Conservation (phyloP, 2,888 invertebrate species). For the Cyclophora albipunctata region DNA sequence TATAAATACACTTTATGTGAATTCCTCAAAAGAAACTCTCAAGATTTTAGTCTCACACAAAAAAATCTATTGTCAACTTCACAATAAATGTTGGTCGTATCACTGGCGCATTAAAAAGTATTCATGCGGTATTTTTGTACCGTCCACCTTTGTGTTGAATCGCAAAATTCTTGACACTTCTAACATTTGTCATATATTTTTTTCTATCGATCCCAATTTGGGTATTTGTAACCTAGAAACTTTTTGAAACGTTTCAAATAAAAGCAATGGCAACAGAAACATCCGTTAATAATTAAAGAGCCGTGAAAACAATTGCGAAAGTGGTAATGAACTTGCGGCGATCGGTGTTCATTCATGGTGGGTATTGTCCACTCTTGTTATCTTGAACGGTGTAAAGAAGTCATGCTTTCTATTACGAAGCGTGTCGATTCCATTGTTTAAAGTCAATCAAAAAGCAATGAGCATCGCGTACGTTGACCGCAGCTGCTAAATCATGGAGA, state of each 20-base stretch:
- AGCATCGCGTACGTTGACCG: constrained; percentile 66
- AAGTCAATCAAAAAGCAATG: constrained; percentile 60
- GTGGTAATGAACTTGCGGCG: constrained; percentile 55
- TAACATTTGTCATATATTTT: constrained; percentile 54
- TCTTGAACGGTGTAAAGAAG: constrained; percentile 47
- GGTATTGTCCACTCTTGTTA: constrained; percentile 46
- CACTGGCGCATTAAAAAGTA: constrained; percentile 74
- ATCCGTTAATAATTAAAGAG: constrained; percentile 46
- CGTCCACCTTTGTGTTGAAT: constrained; percentile 55
- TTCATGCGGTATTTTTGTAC: constrained; percentile 70
- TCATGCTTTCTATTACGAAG: constrained; percentile 42
- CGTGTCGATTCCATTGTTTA: constrained; percentile 62
- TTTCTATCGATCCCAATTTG: constrained; percentile 27
- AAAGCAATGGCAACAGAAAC: constrained; percentile 32
- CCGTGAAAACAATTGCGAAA: constrained; percentile 68
- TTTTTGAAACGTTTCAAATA: constrained; percentile 6
- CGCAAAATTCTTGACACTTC: constrained; percentile 63
- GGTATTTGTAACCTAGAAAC: constrained; percentile 5
- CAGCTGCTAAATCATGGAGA: constrained; percentile 60
- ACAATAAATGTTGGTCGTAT: constrained; percentile 71
- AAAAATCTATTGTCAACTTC: constrained; percentile 58
- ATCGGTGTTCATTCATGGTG: constrained; percentile 51
- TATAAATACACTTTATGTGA: constrained; percentile 73
- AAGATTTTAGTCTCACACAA: constrained; percentile 61
- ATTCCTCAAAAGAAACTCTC: constrained; percentile 63